phyloP scores from a whole-genome alignment of 1,140 invertebrate species.

The Sinella curviseta region DNA sequence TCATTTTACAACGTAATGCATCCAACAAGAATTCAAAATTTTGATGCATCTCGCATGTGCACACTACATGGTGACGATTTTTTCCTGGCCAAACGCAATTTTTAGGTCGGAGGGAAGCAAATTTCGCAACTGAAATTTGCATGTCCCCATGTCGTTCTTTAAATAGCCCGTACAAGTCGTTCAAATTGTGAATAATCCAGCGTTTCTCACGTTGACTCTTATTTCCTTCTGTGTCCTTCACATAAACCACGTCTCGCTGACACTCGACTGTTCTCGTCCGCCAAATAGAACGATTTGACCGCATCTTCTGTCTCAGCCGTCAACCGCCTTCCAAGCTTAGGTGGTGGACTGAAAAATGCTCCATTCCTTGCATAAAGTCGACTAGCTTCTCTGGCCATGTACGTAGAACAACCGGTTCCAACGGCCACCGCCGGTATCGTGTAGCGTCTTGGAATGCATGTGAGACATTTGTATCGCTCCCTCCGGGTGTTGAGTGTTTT shows the following conservation, averaged over 20 bases:
- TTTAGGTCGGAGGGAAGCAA: constrained; percentile 41
- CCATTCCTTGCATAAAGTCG: neutral
- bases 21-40: constrained; percentile 50
- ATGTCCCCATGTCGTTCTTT: constrained; percentile 41
- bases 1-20: neutral
- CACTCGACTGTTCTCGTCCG: constrained; percentile 47
- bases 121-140: constrained; percentile 35
- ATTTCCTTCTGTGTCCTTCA: constrained; percentile 37
- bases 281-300: constrained; percentile 44
- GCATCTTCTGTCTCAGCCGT: neutral
- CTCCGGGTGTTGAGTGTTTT: neutral
- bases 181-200: constrained; percentile 49
- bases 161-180: constrained; percentile 46
- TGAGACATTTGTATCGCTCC: neutral
- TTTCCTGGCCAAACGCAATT: constrained; percentile 47
- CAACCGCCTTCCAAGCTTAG: neutral
- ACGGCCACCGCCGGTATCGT: neutral
- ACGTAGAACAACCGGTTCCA: neutral
- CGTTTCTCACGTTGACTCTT: constrained; percentile 46
- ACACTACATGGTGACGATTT: constrained; percentile 49
- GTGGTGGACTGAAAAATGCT: neutral
- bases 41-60: constrained; percentile 45
- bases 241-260: constrained; percentile 48
- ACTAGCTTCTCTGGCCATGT: neutral
- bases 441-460: neutral